Percentiles rank a stretch among this genome's conserved stretches.
Evolutionary conservation across 2,888 invertebrate genomes (phyloP).

Genomic region (Tenthredo scrophulariae): DNA sequence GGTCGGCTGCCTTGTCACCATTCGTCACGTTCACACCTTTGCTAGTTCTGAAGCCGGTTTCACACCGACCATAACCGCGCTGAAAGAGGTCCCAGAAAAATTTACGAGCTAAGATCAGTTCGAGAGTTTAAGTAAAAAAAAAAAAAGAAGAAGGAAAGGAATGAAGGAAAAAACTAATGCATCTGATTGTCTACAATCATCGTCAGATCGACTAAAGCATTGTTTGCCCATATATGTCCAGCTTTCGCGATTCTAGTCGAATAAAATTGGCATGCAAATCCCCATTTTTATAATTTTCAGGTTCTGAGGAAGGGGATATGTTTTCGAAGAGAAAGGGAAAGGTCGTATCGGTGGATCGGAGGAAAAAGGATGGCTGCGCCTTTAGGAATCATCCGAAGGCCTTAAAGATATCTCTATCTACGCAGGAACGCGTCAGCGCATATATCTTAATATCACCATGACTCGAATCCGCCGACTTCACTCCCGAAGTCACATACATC

Average conservation of each 20-base stretch:
- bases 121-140: neutral
- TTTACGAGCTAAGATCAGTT: constrained; percentile 6
- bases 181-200: neutral
- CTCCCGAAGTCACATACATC: constrained; percentile 52
- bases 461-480: constrained; percentile 46
- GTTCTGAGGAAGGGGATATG: neutral
- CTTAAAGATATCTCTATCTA: constrained; percentile 43
- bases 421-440: constrained; percentile 35
- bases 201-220: neutral
- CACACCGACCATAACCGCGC: neutral
- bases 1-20: constrained; percentile 61
- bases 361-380: neutral
- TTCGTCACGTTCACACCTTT: constrained; percentile 71
- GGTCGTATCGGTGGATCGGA: neutral
- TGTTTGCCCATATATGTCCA: neutral
- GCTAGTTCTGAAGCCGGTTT: neutral
- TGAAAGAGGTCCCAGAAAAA: constrained; percentile 6
- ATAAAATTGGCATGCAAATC: neutral
- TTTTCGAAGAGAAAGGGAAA: neutral
- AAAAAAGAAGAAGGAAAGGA: neutral
- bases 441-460: constrained; percentile 52
- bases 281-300: neutral
- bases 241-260: neutral
- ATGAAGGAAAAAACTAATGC: neutral
- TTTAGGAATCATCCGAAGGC: constrained; percentile 30